Evolutionary conservation across 2,113 vertebrate species (phyloP), one percentile per base, ranked within the genome.

Genomic region (Podilymbus podiceps): DNA sequence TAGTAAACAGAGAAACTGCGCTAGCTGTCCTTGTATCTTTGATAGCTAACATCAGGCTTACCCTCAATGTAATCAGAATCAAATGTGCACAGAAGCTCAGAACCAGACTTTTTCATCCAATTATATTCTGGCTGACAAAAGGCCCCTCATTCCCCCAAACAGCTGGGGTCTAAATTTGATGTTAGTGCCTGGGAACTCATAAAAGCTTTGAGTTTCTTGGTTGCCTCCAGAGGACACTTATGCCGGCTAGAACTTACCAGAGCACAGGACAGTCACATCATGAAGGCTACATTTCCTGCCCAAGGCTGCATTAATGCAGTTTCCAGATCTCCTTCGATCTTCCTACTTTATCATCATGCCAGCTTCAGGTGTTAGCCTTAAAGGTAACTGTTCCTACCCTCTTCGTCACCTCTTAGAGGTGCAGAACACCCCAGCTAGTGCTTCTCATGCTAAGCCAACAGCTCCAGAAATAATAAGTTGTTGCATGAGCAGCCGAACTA

Each of bases 391-490:
- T 66, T 91, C 71, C 88, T 93, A 89, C 40, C 42, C 66, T 88
- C 66, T 94, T 95, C 78, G 85, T 93, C 81, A 88, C 66, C 58
- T 92, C 72, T 68, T 68, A 42, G 68, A 94, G 58, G 38, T 95
- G 33, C 38, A 87, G 64, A 82, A 78, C 58, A 79, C 15, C 10
- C 23, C 49, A 64, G 74, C 46, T 20, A 64, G 16, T 53, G 25
- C 46, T 95, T 87, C 84, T 89, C 24, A 79, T 79, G 46, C 74
- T 82, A 94, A 95, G 66, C 66, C 56, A 93, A 5, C 78, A 82
- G 89, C 89, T 96, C 44, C 66, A 95, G 81, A 95, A 97, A 89
- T 64, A 96, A 87, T 90, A 92, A 93, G 68, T 85, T 92, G 84
- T 75, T 96, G 87, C 87, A 95, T 78, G 84, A 96, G 53, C 58